A percentile compares a stretch with the other conserved stretches of the same genome.
Evolutionary conservation across 1,140 invertebrate species (phyloP).

Genomic region (Leptopilina boulardi): DNA sequence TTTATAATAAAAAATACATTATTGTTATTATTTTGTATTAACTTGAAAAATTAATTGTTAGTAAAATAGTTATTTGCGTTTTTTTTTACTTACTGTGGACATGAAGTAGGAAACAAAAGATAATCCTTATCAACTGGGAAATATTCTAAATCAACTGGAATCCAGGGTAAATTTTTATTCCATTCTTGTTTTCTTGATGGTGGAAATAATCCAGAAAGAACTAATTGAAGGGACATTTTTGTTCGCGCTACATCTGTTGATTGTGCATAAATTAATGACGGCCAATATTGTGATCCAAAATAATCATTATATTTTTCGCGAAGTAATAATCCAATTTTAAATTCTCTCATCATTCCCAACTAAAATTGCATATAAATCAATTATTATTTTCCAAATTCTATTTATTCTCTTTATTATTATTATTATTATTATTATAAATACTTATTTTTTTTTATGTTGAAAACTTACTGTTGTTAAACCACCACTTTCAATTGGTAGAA

Average conservation of each 20-base stretch:
- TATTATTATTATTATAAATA: background rate
- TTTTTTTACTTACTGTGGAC: slow-evolving; percentile 61
- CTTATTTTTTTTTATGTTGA: background rate
- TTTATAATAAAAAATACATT: background rate
- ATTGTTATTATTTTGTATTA: too few species aligned
- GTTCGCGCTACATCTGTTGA: slow-evolving; percentile 79
- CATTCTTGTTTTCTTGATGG: slow-evolving; percentile 77
- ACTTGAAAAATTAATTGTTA: too few species aligned
- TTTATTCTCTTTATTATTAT: background rate
- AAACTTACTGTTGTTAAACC: slow-evolving; percentile 74
- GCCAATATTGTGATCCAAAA: slow-evolving; percentile 77
- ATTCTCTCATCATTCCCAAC: slow-evolving; percentile 79
- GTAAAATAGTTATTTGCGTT: background rate
- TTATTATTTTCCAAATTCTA: too few species aligned
- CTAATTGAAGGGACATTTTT: slow-evolving; percentile 84
- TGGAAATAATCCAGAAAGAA: slow-evolving; percentile 83
- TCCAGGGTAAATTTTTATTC: slow-evolving; percentile 81
- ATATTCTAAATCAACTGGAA: slow-evolving; percentile 76
- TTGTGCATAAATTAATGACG: slow-evolving; percentile 75
- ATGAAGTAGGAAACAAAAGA: slow-evolving; percentile 67
- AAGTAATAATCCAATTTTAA: slow-evolving; percentile 78
- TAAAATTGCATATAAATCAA: slow-evolving; percentile 57
- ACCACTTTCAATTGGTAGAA: slow-evolving; percentile 70
- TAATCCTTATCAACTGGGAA: slow-evolving; percentile 58
- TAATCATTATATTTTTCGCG: slow-evolving; percentile 77